Evolutionary conservation across 2,888 invertebrate genomes (phyloP).

Genomic region (Xiphydria camelus): DNA sequence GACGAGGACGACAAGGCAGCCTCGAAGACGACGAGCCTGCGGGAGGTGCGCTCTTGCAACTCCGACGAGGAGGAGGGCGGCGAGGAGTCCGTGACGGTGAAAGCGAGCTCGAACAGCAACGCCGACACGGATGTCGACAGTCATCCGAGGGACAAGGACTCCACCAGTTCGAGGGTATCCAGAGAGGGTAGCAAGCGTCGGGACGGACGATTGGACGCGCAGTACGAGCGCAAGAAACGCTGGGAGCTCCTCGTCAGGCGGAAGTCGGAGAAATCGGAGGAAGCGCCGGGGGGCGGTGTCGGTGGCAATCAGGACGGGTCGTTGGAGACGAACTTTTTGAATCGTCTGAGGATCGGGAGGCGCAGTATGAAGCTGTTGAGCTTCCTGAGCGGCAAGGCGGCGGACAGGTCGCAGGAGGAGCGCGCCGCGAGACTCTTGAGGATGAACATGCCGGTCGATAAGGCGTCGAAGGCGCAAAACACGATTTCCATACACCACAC

Average conservation of each 20-base stretch:
- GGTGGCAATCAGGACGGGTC: constrained; percentile 33
- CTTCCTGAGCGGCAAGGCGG: constrained; percentile 47
- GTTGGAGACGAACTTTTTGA: constrained; percentile 41
- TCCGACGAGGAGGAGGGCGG: constrained; percentile 9
- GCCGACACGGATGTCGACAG: constrained; percentile 23
- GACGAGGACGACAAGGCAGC: constrained; percentile 7
- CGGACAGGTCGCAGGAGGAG: constrained; percentile 48
- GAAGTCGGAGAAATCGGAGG: constrained; percentile 39
- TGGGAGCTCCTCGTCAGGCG: constrained; percentile 40
- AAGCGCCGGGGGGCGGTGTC: constrained; percentile 27
- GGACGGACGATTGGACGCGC: constrained; percentile 24
- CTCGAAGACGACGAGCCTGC: constrained; percentile 32
- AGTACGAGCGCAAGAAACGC: constrained; percentile 34
- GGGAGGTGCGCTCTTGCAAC: constrained; percentile 6
- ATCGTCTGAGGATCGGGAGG: constrained; percentile 41
- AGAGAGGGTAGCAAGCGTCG: constrained; percentile 7
- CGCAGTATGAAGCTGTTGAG: constrained; percentile 48
- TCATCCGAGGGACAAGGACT: constrained; percentile 20
- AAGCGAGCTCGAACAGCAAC: constrained; percentile 33
- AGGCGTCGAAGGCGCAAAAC: constrained; percentile 39
- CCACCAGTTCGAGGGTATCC: constrained; percentile 7
- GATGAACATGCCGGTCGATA: constrained; percentile 48
- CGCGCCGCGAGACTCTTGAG: constrained; percentile 44
- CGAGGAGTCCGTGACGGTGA: constrained; percentile 33
- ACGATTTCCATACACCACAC: constrained; percentile 52